Evolutionary conservation across 2,888 invertebrate genomes (phyloP), one percentile per base, ranked within the genome.

Genomic region (Xanthia togata): DNA sequence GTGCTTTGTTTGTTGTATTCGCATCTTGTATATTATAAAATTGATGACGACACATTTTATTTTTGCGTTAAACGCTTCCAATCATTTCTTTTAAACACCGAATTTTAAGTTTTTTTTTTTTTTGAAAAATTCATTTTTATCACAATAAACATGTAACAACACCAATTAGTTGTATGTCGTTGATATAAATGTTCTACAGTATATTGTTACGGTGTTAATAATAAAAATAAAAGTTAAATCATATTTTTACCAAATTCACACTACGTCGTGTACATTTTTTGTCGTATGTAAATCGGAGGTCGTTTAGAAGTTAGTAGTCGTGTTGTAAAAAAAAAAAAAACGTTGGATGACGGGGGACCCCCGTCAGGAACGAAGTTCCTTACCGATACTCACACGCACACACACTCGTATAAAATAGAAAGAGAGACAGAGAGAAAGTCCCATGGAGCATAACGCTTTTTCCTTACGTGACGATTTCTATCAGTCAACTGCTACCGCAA

Each of bases 1-100:
- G 38, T 79, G 86, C 88, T 88, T 84, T 79, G 75, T 83, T 78
- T 78, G 70, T 88, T 87, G 72, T 78, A 77, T 78, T 82, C 65
- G 71, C 59, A 31, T 77, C 67, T 83, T 78, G 77, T 85, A 55
- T 62, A 67, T 70, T 74, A 67, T 65, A 35, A 64, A 72, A 73
- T 70, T 53, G 31, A 80, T 81, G 76, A 78, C 67, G 76, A 74
- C 65, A 72, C 72, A 68, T 77, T 79, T 72, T 75, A n/a, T 41
- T 69, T 73, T 82, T 17, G 76, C 86, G 81, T 85, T 44, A 76
- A 73, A 86, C 86, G 78, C 87, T 76, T 62, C 4, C 35, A 41
- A 70, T 70, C 11, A 38, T 1, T 63, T 71, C 57, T 72, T 81
- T 75, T 53, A 62, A 78, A 71, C 73, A 63, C 50, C 0, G 5